A percentile compares a stretch with the other conserved stretches of the same genome.
phyloP scores from a whole-genome alignment of 2,797 vertebrate species.

The Ctenopoma kingsleyae region DNA sequence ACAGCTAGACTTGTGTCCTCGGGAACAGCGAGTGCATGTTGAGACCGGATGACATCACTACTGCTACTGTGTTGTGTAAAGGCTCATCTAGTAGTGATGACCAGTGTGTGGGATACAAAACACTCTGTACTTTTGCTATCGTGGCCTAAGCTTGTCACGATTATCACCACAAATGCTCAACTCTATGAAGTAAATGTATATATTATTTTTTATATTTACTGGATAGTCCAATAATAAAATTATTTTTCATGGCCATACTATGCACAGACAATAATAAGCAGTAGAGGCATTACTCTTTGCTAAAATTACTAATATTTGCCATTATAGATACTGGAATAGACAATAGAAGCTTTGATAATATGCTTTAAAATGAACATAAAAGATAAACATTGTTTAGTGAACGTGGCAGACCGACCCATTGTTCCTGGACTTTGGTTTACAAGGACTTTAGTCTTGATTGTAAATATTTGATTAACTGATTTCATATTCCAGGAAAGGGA shows the following conservation, averaged over 20 bases:
- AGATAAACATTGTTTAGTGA: constrained; percentile 31
- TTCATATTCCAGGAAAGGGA: constrained; percentile 29
- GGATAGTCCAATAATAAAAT: not conserved
- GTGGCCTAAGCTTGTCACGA: constrained; percentile 8
- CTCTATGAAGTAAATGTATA: not conserved
- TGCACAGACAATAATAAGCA: not conserved
- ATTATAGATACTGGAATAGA: not conserved
- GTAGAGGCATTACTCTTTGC: not conserved
- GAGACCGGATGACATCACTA: constrained; percentile 60
- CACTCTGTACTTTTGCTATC: constrained; percentile 27
- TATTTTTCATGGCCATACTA: not conserved
- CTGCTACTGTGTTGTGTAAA: constrained; percentile 50
- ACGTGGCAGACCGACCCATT: constrained; percentile 14
- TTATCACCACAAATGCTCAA: constrained; percentile 1
- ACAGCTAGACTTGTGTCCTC: constrained; percentile 70
- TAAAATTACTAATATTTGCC: not conserved
- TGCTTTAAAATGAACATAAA: constrained; percentile 1
- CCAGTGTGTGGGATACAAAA: constrained; percentile 40
- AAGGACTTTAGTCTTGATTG: constrained; percentile 15
- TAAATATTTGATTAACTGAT: constrained; percentile 51
- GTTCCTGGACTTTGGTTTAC: constrained; percentile 59
- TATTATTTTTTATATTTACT: constrained; percentile 5
- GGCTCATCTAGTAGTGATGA: constrained; percentile 40
- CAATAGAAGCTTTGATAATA: constrained; percentile 1
- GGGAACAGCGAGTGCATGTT: constrained; percentile 52